Evolutionary conservation across 2,888 invertebrate genomes (phyloP), one percentile per base, ranked within the genome.

Genomic region (Lamellibrachia columna): DNA sequence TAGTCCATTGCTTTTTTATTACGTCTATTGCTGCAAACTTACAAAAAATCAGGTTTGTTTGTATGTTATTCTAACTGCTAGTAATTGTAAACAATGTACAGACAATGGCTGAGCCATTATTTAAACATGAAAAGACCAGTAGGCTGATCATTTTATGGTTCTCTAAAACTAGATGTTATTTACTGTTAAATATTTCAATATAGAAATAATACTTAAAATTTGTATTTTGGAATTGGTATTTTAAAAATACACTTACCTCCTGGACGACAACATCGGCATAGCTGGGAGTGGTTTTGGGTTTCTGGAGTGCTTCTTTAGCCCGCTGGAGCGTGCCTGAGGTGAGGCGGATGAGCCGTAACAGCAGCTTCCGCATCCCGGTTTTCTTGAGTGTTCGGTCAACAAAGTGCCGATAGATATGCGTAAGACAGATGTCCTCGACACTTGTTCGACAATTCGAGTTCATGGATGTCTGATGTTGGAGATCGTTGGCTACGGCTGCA

Each of bases 351-450:
- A 99, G 97, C 96, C 98, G 98, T 94, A 97, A 97, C 96, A 98
- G 97, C 95, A 98, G 98, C 95, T 94, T 94, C 53, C 93, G 92
- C 93, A 99, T 97, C 22, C 98, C 98, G 94, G 98, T 98, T 8
- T 98, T 98, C 97, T 98, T 98, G 93, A 99, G 97, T 93, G 98
- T 98, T 95, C 98, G 98, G 96, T 98, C 98, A 94, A 99, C 98
- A 95, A 98, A 99, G 94, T 98, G 97, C 94, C 98, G 95, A 94
- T 97, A 97, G 7, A 95, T 94, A 7, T 95, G 95, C 1, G 95
- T 94, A 28, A 94, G 94, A 7, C 93, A 90, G n/a, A 93, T 93
- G 9, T 95, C 95, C 92, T 96, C 96, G 53, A 96, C 93, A 93
- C 96, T 96, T 22, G 75, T 22, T 75, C 75, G 15, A n/a, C n/a